These are phyloP conservation scores for Lepisosteus oculatus DNA, from an alignment of 2,113 vertebrate species.

Conservation along the genomic window DNA sequence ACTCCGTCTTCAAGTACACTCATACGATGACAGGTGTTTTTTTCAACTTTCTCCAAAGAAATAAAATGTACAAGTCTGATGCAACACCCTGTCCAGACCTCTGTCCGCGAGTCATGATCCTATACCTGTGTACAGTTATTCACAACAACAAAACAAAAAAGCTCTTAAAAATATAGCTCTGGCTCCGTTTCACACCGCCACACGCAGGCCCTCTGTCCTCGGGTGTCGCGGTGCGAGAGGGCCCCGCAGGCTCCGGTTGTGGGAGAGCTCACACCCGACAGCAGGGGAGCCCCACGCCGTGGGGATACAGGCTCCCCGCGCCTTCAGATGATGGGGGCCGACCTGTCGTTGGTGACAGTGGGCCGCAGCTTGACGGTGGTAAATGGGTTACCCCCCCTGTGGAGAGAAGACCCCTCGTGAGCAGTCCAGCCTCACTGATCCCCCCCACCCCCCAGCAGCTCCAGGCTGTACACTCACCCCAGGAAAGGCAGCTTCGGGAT, in stretches of 20 bases:
- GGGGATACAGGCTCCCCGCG: neutral
- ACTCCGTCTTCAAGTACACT: neutral
- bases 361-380: constrained; percentile 87
- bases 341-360: constrained; percentile 92
- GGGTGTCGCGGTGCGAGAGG: constrained; percentile 26
- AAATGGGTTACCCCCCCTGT: constrained; percentile 92
- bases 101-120: constrained; percentile 18
- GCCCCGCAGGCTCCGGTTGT: constrained; percentile 15
- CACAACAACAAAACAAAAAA: constrained; percentile 12
- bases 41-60: neutral
- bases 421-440: neutral
- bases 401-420: constrained; percentile 20
- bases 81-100: constrained; percentile 15
- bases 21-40: neutral
- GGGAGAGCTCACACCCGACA: neutral
- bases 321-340: constrained; percentile 78
- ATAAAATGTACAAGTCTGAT: neutral
- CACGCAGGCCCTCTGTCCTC: constrained; percentile 47
- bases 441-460: neutral
- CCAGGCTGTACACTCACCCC: constrained; percentile 63
- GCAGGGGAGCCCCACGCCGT: neutral
- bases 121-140: constrained; percentile 17
- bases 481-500: constrained; percentile 80
- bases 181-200: constrained; percentile 24
- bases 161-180: constrained; percentile 48